Evolutionary conservation across 1,140 invertebrate genomes (phyloP), one percentile per base, ranked within the genome.

Genomic region (Anastatus disparis): DNA sequence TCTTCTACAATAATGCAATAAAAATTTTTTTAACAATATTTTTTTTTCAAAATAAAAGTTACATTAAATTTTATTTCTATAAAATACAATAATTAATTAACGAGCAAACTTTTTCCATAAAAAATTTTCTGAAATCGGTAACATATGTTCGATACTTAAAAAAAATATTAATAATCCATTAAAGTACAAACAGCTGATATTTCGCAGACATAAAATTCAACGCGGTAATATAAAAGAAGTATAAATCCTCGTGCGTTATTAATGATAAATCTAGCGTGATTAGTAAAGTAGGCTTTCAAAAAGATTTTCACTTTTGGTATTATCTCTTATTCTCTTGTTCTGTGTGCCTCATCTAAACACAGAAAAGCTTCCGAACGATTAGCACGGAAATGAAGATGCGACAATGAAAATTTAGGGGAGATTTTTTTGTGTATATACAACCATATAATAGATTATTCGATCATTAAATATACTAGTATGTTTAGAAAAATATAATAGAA

Each of bases 311-410:
- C 55, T 4, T 29, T 6, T 35, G 42, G 20, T 13, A 48, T 66
- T 44, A 44, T 66, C n/a, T 56, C 13, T 58, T 48, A n/a, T n/a
- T n/a, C n/a, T n/a, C n/a, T 46, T 46, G 4, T 46, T 13, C 42
- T 46, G 4, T n/a, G 15, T 46, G 13, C 17, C 15, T 8, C 42
- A 46, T n/a, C 3, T 13, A 26, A 13, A 26, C 40, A 15, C 20
- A n/a, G 24, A 24, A 58, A 22, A 68, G 29, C 31, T 67, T 56
- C 53, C 65, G 20, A n/a, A 10, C 53, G 53, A 67, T 67, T 67
- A 35, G 40, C 15, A 35, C 0, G 17, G 44, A 10, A 7, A 35
- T 46, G 27, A 42, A 46, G 8, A 52, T 9, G 22, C 24, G 35
- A 61, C 66, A 42, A 69, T 69, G 56, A 31, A 31, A 20, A 29